These are phyloP conservation scores for Mormyrus hasselquistii DNA, from an alignment of 2,797 vertebrate species.

Conservation along the genomic window DNA sequence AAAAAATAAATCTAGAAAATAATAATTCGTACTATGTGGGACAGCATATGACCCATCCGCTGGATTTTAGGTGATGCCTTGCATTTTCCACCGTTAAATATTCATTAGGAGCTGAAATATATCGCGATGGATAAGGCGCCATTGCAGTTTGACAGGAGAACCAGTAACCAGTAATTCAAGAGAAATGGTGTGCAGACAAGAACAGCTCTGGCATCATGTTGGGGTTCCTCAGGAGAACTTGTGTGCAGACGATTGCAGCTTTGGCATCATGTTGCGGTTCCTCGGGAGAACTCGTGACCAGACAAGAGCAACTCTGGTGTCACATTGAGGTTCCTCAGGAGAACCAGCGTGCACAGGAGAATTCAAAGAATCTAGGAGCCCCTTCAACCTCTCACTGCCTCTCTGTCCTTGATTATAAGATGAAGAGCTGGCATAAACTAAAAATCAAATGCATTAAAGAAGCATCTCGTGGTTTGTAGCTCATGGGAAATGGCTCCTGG, in stretches of 20 bases:
- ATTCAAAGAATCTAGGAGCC: neutral
- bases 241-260: neutral
- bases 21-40: slow-evolving; percentile 11
- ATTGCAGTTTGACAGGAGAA: neutral
- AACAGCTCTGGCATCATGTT: neutral
- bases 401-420: neutral
- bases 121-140: neutral
- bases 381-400: neutral
- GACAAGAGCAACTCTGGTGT: neutral
- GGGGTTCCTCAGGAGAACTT: neutral
- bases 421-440: neutral
- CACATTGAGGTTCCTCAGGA: neutral
- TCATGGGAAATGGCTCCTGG: neutral
- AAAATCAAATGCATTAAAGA: neutral
- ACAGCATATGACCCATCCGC: neutral
- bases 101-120: slow-evolving; percentile 9
- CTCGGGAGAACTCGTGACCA: neutral
- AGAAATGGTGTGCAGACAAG: neutral
- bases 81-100: slow-evolving; percentile 22
- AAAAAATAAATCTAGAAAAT: slow-evolving; percentile 13
- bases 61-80: slow-evolving; percentile 6
- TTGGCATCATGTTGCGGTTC: neutral
- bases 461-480: neutral
- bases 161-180: neutral
- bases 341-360: neutral